phyloP scores from a whole-genome alignment of 2,888 invertebrate species.

The Dicycla oo region DNA sequence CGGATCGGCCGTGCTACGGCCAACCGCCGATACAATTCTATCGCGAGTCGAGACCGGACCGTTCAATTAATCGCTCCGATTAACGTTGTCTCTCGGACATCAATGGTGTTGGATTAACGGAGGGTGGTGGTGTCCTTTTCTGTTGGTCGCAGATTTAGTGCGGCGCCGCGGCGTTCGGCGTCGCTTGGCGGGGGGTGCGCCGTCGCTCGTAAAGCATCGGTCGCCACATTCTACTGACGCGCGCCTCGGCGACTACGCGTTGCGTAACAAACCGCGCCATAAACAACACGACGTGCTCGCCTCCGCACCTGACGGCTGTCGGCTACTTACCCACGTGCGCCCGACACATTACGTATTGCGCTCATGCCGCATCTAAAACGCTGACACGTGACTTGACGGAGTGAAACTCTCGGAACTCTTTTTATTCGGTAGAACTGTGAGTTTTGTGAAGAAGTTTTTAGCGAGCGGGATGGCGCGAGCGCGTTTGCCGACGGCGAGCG shows the following conservation, averaged over 20 bases:
- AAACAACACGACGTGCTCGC: constrained; percentile 87
- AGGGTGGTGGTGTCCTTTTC: constrained; percentile 88
- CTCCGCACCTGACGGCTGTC: constrained; percentile 81
- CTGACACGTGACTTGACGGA: constrained; percentile 88
- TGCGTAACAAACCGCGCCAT: constrained; percentile 89
- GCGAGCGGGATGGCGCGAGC: constrained; percentile 86
- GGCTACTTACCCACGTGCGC: constrained; percentile 85
- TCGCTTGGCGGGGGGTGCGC: constrained; percentile 85
- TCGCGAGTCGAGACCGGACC: constrained; percentile 83
- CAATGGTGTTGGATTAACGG: constrained; percentile 87
- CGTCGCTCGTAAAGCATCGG: constrained; percentile 90
- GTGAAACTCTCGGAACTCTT: constrained; percentile 85
- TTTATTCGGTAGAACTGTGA: constrained; percentile 82
- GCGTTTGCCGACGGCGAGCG: constrained; percentile 87
- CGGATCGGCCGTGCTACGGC: constrained; percentile 84
- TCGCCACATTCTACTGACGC: constrained; percentile 90
- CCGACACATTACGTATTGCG: constrained; percentile 86
- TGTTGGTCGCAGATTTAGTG: constrained; percentile 89
- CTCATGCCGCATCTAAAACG: constrained; percentile 88
- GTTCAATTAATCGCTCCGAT: constrained; percentile 89
- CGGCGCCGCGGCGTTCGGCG: constrained; percentile 90
- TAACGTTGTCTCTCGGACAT: constrained; percentile 87
- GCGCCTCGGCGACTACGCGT: constrained; percentile 90
- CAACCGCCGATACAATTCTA: constrained; percentile 86
- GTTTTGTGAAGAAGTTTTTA: constrained; percentile 87